Evolutionary conservation across 2,113 vertebrate genomes (phyloP).

Genomic region (Scalopus aquaticus): DNA sequence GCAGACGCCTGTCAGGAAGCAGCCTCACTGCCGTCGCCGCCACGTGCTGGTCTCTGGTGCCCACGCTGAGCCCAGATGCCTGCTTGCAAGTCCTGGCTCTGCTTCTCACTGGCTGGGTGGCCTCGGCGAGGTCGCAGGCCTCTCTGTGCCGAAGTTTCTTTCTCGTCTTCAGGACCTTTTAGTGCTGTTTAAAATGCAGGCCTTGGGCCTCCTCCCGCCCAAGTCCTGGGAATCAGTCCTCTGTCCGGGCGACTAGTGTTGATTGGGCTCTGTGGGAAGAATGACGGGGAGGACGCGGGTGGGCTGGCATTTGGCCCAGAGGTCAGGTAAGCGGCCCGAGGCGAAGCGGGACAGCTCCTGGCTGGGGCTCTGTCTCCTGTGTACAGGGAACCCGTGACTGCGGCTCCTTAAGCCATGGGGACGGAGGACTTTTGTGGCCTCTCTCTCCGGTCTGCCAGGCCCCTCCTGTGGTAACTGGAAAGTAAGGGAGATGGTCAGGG

Average conservation of each 20-base stretch:
- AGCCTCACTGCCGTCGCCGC: neutral
- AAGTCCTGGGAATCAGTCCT: neutral
- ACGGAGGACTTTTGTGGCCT: neutral
- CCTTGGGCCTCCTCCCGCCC: neutral
- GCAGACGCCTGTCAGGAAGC: neutral
- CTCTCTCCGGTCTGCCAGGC: neutral
- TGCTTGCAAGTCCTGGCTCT: neutral
- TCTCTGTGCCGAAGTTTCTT: neutral
- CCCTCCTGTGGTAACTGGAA: neutral
- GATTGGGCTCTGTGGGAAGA: neutral
- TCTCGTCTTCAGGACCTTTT: neutral
- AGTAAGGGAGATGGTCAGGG: neutral
- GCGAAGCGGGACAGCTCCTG: neutral
- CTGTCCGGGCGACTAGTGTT: neutral
- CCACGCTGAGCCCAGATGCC: neutral
- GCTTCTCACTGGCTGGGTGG: neutral
- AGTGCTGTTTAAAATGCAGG: neutral
- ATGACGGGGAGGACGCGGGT: neutral
- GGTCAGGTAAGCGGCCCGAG: neutral
- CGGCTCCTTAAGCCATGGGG: neutral
- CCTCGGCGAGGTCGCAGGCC: neutral
- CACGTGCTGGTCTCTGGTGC: neutral
- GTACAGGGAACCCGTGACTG: neutral
- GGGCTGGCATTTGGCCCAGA: rapidly evolving
- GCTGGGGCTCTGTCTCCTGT: no score